Evolutionary conservation across 2,888 invertebrate species (phyloP).

Genomic region (Drosophila nr. perissopoda): DNA sequence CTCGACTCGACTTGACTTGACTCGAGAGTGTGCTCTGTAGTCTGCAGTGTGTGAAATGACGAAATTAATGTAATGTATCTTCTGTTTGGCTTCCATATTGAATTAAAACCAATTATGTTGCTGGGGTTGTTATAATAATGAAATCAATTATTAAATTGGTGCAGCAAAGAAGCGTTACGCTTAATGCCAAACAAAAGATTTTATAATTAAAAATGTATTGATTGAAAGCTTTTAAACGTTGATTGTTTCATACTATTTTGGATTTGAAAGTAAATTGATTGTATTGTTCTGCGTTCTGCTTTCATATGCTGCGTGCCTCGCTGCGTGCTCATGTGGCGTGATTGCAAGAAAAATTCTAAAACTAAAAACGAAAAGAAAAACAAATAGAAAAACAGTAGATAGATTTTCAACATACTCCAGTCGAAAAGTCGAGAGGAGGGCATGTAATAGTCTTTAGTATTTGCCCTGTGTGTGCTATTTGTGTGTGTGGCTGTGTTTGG

Average conservation of each 20-base stretch:
- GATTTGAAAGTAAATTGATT: slow-evolving; percentile 16
- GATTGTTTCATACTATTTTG: not conserved
- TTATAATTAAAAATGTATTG: not conserved
- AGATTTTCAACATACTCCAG: slow-evolving; percentile 18
- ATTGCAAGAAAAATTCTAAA: slow-evolving; percentile 10
- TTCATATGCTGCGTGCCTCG: slow-evolving; percentile 17
- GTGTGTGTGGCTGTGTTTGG: slow-evolving; percentile 26
- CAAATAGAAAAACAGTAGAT: slow-evolving; percentile 6
- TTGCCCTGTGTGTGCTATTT: slow-evolving; percentile 45
- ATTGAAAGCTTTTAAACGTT: not conserved
- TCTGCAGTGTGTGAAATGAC: not conserved
- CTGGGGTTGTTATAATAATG: not conserved
- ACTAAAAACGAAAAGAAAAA: not conserved
- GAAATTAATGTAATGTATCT: not conserved
- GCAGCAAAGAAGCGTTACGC: not conserved
- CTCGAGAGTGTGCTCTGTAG: not conserved
- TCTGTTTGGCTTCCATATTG: not conserved
- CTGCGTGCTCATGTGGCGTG: slow-evolving; percentile 38
- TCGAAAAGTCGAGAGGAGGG: slow-evolving; percentile 8
- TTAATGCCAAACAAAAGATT: not conserved
- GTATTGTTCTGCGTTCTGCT: slow-evolving; percentile 3
- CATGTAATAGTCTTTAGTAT: slow-evolving; percentile 49
- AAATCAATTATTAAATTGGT: slow-evolving; percentile 8
- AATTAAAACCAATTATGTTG: not conserved
- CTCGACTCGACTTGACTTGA: not conserved